Base-by-base conservation (phyloP, 1,140 invertebrate genomes). In the Lineus longissimus region DNA sequence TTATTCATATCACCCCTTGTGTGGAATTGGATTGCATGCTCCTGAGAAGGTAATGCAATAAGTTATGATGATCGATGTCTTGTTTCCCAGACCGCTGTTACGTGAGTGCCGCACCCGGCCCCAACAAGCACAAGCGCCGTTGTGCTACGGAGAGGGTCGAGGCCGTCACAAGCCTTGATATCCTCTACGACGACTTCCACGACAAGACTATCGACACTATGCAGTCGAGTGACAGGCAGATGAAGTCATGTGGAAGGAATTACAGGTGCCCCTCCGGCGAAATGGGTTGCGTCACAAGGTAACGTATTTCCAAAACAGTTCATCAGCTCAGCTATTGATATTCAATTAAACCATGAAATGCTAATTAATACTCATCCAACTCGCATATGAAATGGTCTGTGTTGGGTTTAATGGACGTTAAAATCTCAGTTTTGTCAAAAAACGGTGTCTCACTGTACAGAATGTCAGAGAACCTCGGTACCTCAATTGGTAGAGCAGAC, bases 91-190 rank as follows among this genome's bases (percentile, higher is more conserved):
- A 75, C 55, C 71, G 74, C 15, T 83, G 82, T 68, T 83, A 83
- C 67, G 56, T 76, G 22, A 83, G 81, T 70, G 67, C 69, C 57
- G 79, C 76, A 2, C 60, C 65, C 36, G 79, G 76, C 23, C 72
- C 71, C 22, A 78, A 77, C 66, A 31, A 61, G 6, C 70, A 80
- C n/a, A 62, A 75, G 11, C 67, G 73, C 9, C 70, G 82, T 2
- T 83, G 82, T 74, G 81, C 81, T n/a, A 83, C 82, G 17, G 80
- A 83, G 64, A 70, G 82, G 31, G 77, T 83, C 31, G 81, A 83
- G 64, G 82, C 75, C 29, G 81, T 83, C 13, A 83, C 82, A 25
- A 81, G 82, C 22, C 73, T 83, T 15, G 82, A 83, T 64, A 81
- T 83, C 64, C 63, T 81, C 9, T 83, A 83, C 68, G 79, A 82